Evolutionary conservation across 2,888 invertebrate genomes (phyloP), one percentile per base, ranked within the genome.

Genomic region (Galeopsomyia nigrocyanea): DNA sequence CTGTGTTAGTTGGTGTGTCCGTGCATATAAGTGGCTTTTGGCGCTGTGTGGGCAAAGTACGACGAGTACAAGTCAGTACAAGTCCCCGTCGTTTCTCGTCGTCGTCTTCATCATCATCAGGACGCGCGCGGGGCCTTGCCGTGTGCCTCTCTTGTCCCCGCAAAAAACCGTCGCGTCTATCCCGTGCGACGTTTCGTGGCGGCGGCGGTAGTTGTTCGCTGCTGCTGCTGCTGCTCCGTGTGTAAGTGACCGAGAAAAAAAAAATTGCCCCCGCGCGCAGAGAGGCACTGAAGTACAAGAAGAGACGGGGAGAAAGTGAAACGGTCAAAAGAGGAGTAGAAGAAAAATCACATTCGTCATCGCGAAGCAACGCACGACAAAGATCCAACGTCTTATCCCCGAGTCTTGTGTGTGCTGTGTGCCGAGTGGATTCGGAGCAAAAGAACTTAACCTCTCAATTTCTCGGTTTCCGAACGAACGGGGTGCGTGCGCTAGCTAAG

Each of bases 121-220:
- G 22, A 64, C 3, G 46, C 50, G 26, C 46, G 55, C 50, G 26
- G 21, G 63, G 50, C 39, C 56, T 7, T 61, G 56, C 14, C 21
- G 62, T 60, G 47, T 57, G 46, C n/a, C 46, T 58, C 58, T 16
- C n/a, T 17, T 47, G 51, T 10, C 46, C 50, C 19, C 56, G 46
- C 46, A 19, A 58, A 50, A 60, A 68, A 49, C 26, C n/a, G 49
- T 60, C 16, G 49, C 61, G 50, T 26, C 39, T 26, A 57, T 2
- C 55, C 16, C 21, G 19, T 55, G 58, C 53, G 73, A 75, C 71
- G 65, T 63, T 26, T 69, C 58, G 31, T 67, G 68, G 66, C 49
- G 60, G 50, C 60, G 46, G 14, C 31, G 53, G 22, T 55, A 49
- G 46, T 17, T 58, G 22, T 49, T 50, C 5, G 16, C 60, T 7